phyloP scores from a whole-genome alignment of 2,888 invertebrate genomes.

The Meandrusa payeni region DNA sequence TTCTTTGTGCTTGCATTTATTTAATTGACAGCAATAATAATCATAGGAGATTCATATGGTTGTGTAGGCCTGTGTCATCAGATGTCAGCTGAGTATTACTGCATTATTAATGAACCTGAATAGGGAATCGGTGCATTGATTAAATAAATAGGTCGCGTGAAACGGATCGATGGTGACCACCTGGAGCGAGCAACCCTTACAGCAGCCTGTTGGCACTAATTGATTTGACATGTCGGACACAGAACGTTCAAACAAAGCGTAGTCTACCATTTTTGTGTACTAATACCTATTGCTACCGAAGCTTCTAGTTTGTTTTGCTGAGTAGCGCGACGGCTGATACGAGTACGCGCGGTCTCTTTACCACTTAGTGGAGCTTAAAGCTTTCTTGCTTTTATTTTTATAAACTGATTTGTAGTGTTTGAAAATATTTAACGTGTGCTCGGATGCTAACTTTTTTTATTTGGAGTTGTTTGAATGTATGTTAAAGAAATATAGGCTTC shows the following conservation, averaged over 20 bases:
- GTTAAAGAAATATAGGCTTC: too few relatives aligned
- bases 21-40: too few relatives aligned
- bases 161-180: slow-evolving; percentile 14
- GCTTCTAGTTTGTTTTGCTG: slow-evolving; percentile 62
- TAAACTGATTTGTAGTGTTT: slow-evolving; percentile 26
- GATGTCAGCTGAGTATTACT: too few relatives aligned
- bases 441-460: slow-evolving; percentile 4
- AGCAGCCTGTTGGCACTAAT: slow-evolving; percentile 26
- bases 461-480: too few relatives aligned
- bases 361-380: slow-evolving; percentile 49
- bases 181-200: slow-evolving; percentile 27
- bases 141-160: slow-evolving; percentile 1
- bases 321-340: slow-evolving; percentile 58
- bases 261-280: slow-evolving; percentile 48
- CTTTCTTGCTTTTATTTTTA: slow-evolving; percentile 36
- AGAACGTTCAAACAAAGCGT: slow-evolving; percentile 41
- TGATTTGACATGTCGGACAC: slow-evolving; percentile 21
- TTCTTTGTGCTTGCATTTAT: too few relatives aligned
- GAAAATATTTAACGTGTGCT: slow-evolving; percentile 18
- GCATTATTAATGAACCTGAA: too few relatives aligned
- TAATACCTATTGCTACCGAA: slow-evolving; percentile 60
- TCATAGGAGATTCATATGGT: too few relatives aligned
- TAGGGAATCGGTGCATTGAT: too few relatives aligned
- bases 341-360: slow-evolving; percentile 55
- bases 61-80: too few relatives aligned